Base-by-base conservation (phyloP, 2,888 invertebrate genomes). In the Palloptera scutellata region DNA sequence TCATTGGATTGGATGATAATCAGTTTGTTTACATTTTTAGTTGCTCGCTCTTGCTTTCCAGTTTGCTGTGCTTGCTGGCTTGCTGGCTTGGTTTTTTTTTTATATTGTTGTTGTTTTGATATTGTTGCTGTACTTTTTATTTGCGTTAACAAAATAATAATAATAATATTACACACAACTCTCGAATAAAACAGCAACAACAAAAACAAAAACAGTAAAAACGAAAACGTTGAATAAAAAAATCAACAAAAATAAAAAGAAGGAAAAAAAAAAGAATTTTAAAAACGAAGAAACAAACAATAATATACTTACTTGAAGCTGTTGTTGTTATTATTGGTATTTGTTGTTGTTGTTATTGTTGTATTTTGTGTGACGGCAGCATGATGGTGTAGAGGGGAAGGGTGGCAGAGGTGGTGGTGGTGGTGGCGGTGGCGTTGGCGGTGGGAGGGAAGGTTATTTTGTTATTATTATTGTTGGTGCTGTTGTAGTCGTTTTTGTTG, bases 21-120 rank as follows among this genome's bases (percentile, higher is more conserved):
- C 81, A 81, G 81, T 81, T 81, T 81, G 81, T 81, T 81, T 81
- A 81, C 81, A 81, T 79, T 81, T 81, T 81, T 78, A 78, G 81
- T 79, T 75, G 77, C 75, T 77, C 74, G 15, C 48, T 48, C 48
- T n/a, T 48, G 48, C 48, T 15, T 15, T 57, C 45, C 48, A 48
- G 1, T n/a, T 4, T 15, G 10, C 45, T 45, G 45, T 45, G 45
- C 13, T 45, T 45, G 45, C 45, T 55, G 9, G 30, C 20, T 1
- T 40, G 57, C 57, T 11, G 8, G 41, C 1, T 30, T 15, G 20
- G 10, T 13, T 12, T 74, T 73, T 73, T 65, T 40, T 53, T 12
- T 19, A 57, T 54, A n/a, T 55, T 58, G 9, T 43, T 53, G 42
- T 53, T 65, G 19, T 66, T n/a, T n/a, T n/a, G n/a, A n/a, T 68